These are phyloP conservation scores for Idaea straminata DNA, from an alignment of 2,888 invertebrate species.

Conservation along the genomic window DNA sequence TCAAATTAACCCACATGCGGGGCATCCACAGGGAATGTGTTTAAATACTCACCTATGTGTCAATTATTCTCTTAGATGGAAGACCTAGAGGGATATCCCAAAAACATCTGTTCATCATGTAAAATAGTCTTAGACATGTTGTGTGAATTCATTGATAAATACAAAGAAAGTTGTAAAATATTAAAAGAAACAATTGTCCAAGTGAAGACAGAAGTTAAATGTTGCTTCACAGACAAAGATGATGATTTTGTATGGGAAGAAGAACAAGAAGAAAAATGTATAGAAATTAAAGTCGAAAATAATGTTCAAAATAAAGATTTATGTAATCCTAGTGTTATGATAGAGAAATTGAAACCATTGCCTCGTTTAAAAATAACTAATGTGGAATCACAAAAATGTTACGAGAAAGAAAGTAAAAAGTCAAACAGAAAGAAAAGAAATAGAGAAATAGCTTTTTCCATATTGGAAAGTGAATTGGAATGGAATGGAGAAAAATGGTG, in stretches of 20 bases:
- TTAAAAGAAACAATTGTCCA: constrained; percentile 45
- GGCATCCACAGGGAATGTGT: no score
- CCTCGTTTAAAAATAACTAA: constrained; percentile 16
- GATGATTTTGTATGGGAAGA: neutral
- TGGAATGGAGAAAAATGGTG: constrained; percentile 71
- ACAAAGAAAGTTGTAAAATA: constrained; percentile 49
- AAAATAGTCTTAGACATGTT: constrained; percentile 48
- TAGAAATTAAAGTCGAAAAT: neutral
- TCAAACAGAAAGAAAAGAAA: constrained; percentile 31
- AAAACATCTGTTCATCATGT: constrained; percentile 57
- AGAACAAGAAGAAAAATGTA: neutral
- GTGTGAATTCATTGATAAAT: constrained; percentile 56
- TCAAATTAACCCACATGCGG: no score
- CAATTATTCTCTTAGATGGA: constrained; percentile 53
- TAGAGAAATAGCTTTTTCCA: constrained; percentile 59
- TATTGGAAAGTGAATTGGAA: constrained; percentile 64
- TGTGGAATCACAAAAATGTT: constrained; percentile 21
- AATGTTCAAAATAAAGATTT: constrained; percentile 15
- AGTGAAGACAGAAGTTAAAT: constrained; percentile 48
- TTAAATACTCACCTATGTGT: neutral
- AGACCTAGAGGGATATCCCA: constrained; percentile 62
- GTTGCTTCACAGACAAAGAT: constrained; percentile 21
- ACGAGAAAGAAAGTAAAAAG: constrained; percentile 28
- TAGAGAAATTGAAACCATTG: neutral
- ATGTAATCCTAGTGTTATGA: neutral